phyloP scores from a whole-genome alignment of 1,140 invertebrate species.

The Eupristina koningsbergeri region DNA sequence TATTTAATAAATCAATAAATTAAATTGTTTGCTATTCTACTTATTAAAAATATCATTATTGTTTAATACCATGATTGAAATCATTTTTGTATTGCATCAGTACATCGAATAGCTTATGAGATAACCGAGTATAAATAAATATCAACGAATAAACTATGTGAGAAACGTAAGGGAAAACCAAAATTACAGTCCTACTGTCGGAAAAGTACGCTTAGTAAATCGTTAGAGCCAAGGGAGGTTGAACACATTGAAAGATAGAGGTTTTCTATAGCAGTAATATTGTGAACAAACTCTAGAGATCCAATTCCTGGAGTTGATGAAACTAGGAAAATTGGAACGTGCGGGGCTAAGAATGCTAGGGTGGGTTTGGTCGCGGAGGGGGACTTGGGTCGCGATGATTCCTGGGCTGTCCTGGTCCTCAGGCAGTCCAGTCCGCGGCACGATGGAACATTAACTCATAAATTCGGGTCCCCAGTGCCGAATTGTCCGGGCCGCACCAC shows the following conservation, averaged over 20 bases:
- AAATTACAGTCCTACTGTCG: too few relatives aligned
- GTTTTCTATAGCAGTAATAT: background rate
- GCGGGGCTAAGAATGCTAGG: conserved; percentile 12
- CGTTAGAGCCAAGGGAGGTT: too few relatives aligned
- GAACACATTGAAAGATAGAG: background rate
- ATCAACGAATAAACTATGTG: background rate
- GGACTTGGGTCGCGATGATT: background rate
- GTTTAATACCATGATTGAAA: too few relatives aligned
- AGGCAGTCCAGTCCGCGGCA: conserved; percentile 14
- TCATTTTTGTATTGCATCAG: too few relatives aligned
- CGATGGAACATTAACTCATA: conserved; percentile 65
- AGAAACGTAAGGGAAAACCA: background rate
- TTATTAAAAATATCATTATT: too few relatives aligned
- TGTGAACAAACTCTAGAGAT: background rate
- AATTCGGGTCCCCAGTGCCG: conserved; percentile 70
- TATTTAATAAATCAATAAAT: too few relatives aligned
- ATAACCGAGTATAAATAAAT: background rate
- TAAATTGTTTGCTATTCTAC: too few relatives aligned
- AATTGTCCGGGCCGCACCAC: conserved; percentile 64
- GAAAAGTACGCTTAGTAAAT: background rate
- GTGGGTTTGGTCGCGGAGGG: background rate
- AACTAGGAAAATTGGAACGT: conserved; percentile 36
- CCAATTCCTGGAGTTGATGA: conserved; percentile 36
- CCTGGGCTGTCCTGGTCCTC: background rate
- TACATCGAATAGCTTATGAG: too few relatives aligned